Percentiles rank a stretch among this genome's conserved stretches.
Conservation (phyloP, 2,113 vertebrate genomes). For the Columba livia region DNA sequence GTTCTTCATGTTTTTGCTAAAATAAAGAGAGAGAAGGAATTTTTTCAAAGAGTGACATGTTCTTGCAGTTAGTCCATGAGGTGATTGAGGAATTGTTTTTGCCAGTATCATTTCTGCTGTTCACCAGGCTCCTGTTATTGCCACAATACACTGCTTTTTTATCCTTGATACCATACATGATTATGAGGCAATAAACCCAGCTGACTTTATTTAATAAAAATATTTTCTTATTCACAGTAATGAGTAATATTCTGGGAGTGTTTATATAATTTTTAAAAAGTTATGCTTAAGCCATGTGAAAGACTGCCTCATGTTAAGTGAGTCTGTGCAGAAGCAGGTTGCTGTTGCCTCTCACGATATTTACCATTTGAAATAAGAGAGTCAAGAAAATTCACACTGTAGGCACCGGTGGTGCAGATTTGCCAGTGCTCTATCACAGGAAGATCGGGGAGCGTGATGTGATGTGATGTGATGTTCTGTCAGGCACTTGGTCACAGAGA, state of each 20-base stretch:
- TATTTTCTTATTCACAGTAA: not conserved
- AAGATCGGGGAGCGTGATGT: not conserved
- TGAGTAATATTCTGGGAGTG: not conserved
- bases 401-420: not conserved
- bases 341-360: not conserved
- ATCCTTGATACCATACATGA: not conserved
- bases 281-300: not conserved
- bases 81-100: not conserved
- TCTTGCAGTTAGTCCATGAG: not conserved
- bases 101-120: fast-evolving
- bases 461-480: not conserved
- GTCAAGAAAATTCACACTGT: not conserved
- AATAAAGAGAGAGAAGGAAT: not conserved
- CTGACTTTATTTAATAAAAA: not conserved
- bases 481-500: not conserved
- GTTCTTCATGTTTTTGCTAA: not conserved
- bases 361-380: not conserved
- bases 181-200: not conserved
- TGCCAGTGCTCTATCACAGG: not conserved
- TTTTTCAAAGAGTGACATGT: not conserved
- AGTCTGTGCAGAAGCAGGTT: not conserved
- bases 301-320: not conserved
- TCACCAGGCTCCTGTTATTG: not conserved
- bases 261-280: not conserved
- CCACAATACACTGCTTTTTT: fast-evolving